Evolutionary conservation across 2,113 vertebrate genomes (phyloP).

Genomic region (Chaetura pelagica): DNA sequence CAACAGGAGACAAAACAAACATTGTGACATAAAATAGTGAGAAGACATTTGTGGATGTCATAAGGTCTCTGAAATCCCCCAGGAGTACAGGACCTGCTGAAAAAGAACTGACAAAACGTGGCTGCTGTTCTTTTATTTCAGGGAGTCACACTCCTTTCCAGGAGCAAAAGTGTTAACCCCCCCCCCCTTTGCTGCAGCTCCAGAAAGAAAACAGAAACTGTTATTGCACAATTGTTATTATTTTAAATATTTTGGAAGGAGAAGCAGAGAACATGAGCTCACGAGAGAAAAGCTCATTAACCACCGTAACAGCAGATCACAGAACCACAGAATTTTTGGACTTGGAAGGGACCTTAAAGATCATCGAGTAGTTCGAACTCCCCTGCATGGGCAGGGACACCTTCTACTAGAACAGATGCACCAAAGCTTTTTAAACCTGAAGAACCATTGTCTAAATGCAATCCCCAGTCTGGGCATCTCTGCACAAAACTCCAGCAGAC

Average conservation of each 20-base stretch:
- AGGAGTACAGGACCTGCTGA: rapidly evolving
- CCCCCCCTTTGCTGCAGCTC: neutral
- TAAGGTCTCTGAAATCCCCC: neutral
- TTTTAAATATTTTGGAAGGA: neutral
- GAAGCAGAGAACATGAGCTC: too few species aligned
- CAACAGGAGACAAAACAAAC: neutral
- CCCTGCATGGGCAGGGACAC: too few species aligned
- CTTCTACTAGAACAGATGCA: neutral
- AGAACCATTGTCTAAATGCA: neutral
- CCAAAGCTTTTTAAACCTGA: neutral
- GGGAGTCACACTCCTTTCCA: neutral
- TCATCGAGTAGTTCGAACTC: too few species aligned
- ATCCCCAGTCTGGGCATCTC: neutral
- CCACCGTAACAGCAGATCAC: neutral
- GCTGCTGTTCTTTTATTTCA: neutral
- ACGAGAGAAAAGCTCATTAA: neutral
- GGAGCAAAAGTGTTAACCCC: neutral
- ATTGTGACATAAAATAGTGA: neutral
- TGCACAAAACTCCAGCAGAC: neutral
- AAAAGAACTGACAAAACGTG: rapidly evolving
- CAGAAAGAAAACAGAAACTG: neutral
- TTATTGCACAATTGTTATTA: neutral
- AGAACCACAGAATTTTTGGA: too few species aligned
- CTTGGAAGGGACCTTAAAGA: too few species aligned
- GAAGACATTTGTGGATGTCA: neutral